phyloP scores from a whole-genome alignment of 2,113 vertebrate genomes.

The Leptobrachium ailaonicum region DNA sequence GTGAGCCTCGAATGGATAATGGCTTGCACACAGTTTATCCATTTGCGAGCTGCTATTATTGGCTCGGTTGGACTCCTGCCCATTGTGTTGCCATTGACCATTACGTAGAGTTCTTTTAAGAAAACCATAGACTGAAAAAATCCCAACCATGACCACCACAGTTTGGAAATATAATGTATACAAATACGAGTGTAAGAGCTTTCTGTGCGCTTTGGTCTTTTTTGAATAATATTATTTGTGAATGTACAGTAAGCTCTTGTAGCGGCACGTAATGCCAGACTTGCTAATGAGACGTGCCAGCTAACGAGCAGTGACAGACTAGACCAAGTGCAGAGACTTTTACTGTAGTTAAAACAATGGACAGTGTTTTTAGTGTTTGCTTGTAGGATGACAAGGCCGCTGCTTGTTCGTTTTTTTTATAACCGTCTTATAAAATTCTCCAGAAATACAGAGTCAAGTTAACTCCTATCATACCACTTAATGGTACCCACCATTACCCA shows the following conservation, averaged over 20 bases:
- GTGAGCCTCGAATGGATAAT: too few relatives aligned
- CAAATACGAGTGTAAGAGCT: not conserved
- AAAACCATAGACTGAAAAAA: not conserved
- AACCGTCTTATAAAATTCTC: not conserved
- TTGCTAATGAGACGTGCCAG: not conserved
- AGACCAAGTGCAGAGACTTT: not conserved
- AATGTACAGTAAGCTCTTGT: not conserved
- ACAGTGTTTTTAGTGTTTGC: not conserved
- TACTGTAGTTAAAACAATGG: not conserved
- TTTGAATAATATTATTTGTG: not conserved
- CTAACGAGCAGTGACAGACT: not conserved
- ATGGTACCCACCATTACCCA: too few relatives aligned
- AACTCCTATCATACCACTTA: too few relatives aligned
- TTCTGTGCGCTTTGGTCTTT: not conserved
- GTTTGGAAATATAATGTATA: not conserved
- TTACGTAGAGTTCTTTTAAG: not conserved
- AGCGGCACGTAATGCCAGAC: not conserved
- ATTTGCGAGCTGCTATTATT: too few relatives aligned
- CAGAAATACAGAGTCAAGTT: not conserved
- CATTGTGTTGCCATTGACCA: not conserved
- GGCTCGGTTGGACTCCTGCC: too few relatives aligned
- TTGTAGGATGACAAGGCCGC: not conserved
- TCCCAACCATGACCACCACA: not conserved
- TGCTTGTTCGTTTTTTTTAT: too few relatives aligned
- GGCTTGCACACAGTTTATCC: too few relatives aligned